Evolutionary conservation across 2,888 invertebrate species (phyloP), one percentile per base, ranked within the genome.

Genomic region (Lathronympha strigana): DNA sequence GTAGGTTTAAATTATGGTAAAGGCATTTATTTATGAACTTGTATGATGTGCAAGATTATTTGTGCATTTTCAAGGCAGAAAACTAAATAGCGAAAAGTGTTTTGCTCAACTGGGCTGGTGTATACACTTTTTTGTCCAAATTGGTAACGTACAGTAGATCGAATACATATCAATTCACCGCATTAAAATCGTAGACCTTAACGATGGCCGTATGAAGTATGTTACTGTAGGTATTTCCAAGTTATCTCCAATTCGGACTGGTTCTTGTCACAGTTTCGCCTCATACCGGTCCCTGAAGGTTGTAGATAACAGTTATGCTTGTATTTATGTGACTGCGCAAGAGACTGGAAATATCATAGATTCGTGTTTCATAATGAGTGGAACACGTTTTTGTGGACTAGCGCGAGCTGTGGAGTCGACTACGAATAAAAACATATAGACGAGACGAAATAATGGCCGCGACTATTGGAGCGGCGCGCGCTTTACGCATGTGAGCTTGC

Each of bases 251-350:
- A 86, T 87, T 86, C 83, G 81, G 84, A 88, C 91, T 88, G 91
- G 91, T 91, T 91, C 86, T 87, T 87, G 86, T 86, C 86, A 91
- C 89, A 88, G 88, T 90, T 91, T 89, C 84, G 90, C 90, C 78
- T 83, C 86, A 87, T 87, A 89, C 90, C 85, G 86, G 90, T 88
- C 84, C 81, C 84, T 84, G 86, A 87, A 86, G 85, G 83, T 85
- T 87, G 85, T 81, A 88, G 89, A 88, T 90, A 92, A 90, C 90
- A 90, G 90, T 91, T 90, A 84, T 86, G 83, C 75, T 81, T 86
- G 85, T 88, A 89, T 88, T 87, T 87, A 88, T 88, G 78, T 82
- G 85, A 78, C 83, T 83, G 84, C 84, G 85, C 87, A 84, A 86
- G 79, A 84, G 79, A 84, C 82, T 86, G 80, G 76, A 79, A 88